These are phyloP conservation scores for Pelosia muscerda DNA, from an alignment of 2,888 invertebrate species.

Conservation along the genomic window DNA sequence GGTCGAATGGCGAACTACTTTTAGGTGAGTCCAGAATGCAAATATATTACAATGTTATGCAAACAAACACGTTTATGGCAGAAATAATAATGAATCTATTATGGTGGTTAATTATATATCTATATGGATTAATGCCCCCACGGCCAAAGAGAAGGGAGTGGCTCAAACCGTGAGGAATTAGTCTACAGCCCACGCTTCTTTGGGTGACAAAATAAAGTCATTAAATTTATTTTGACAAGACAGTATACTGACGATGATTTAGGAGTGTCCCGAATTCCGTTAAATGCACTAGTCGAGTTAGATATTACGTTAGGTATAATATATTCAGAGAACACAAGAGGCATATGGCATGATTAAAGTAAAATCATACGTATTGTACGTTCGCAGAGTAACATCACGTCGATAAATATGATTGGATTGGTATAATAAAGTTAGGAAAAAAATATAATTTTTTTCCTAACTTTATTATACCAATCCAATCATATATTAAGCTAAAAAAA, in stretches of 20 bases:
- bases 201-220: conserved; percentile 63
- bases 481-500: too few species aligned
- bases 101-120: conserved; percentile 68
- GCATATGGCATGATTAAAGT: too few species aligned
- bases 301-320: conserved; percentile 28
- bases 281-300: conserved; percentile 51
- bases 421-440: too few species aligned
- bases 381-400: too few species aligned
- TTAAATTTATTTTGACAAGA: conserved; percentile 71
- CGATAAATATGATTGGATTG: too few species aligned
- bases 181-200: conserved; percentile 71
- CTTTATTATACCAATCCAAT: too few species aligned
- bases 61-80: conserved; percentile 57
- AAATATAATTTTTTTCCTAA: too few species aligned
- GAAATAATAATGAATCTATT: conserved; percentile 65
- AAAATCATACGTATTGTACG: too few species aligned
- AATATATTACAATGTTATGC: conserved; percentile 54
- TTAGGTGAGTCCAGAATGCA: conserved; percentile 77
- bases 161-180: conserved; percentile 62
- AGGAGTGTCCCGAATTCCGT: conserved; percentile 56
- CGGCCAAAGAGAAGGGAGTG: conserved; percentile 66
- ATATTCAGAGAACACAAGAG: too few species aligned
- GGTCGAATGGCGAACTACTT: conserved; percentile 64
- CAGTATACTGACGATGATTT: conserved; percentile 67
- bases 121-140: conserved; percentile 64